phyloP scores from a whole-genome alignment of 2,797 vertebrate genomes.

The Rousettus madagascariensis region DNA sequence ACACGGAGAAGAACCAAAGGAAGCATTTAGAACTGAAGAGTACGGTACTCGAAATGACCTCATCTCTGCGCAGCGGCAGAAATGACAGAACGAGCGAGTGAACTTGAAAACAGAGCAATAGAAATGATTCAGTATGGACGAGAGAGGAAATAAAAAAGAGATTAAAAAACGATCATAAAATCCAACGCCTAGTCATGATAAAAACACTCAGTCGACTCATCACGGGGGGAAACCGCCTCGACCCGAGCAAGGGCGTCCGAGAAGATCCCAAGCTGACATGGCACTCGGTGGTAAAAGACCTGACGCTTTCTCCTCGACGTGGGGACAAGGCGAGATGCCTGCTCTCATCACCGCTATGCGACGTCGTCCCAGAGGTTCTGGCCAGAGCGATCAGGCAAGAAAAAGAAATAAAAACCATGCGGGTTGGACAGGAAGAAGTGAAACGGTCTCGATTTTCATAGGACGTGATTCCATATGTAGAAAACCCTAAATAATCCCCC shows the following conservation, averaged over 20 bases:
- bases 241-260: accelerated
- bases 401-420: neutral
- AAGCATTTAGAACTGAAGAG: neutral
- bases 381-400: neutral
- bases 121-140: neutral
- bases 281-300: accelerated
- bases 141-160: no score
- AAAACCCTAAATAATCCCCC: neutral
- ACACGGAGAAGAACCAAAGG: neutral
- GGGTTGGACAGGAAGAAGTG: neutral
- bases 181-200: no score
- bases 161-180: neutral
- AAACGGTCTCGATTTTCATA: neutral
- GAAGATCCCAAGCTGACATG: accelerated
- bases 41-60: neutral
- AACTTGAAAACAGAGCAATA: neutral
- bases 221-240: neutral
- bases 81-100: accelerated
- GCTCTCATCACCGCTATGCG: neutral
- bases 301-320: accelerated
- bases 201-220: neutral
- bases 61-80: neutral
- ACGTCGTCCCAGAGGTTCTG: neutral
- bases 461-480: no score
- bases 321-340: neutral